phyloP scores from a whole-genome alignment of 2,113 vertebrate species.

The Pachypanchax playfairii region DNA sequence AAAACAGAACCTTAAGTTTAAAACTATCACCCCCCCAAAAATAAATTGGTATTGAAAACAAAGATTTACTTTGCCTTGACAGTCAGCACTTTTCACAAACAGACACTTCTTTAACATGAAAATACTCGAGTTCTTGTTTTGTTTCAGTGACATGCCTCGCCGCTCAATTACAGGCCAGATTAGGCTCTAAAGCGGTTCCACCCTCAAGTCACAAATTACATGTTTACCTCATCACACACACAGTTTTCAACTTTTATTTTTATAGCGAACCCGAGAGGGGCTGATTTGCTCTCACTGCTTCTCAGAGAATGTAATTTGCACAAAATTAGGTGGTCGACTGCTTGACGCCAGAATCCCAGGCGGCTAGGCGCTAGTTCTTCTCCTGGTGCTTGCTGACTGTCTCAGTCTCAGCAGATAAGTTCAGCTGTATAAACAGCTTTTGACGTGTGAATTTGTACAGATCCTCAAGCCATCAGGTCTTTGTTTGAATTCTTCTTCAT shows the following conservation, averaged over 20 bases:
- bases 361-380: slow-evolving; percentile 57
- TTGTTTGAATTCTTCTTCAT: slow-evolving; percentile 33
- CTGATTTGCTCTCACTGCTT: slow-evolving; percentile 47
- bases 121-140: slow-evolving; percentile 36
- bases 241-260: slow-evolving; percentile 61
- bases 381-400: slow-evolving; percentile 59
- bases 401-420: slow-evolving; percentile 41
- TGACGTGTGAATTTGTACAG: slow-evolving; percentile 37
- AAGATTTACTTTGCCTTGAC: slow-evolving; percentile 21
- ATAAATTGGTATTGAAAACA: background rate
- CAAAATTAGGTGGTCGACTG: slow-evolving; percentile 47
- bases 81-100: slow-evolving; percentile 40
- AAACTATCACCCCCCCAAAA: background rate
- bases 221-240: slow-evolving; percentile 54
- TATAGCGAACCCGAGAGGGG: slow-evolving; percentile 56
- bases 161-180: slow-evolving; percentile 67
- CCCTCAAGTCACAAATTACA: slow-evolving; percentile 73
- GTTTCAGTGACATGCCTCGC: slow-evolving; percentile 34
- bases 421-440: slow-evolving; percentile 65
- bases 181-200: slow-evolving; percentile 46
- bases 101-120: slow-evolving; percentile 27
- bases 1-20: background rate
- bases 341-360: slow-evolving; percentile 59
- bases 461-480: slow-evolving; percentile 23
- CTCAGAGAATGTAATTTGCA: slow-evolving; percentile 67